phyloP scores from a whole-genome alignment of 2,888 invertebrate genomes.

The Drosophila paramelanica region DNA sequence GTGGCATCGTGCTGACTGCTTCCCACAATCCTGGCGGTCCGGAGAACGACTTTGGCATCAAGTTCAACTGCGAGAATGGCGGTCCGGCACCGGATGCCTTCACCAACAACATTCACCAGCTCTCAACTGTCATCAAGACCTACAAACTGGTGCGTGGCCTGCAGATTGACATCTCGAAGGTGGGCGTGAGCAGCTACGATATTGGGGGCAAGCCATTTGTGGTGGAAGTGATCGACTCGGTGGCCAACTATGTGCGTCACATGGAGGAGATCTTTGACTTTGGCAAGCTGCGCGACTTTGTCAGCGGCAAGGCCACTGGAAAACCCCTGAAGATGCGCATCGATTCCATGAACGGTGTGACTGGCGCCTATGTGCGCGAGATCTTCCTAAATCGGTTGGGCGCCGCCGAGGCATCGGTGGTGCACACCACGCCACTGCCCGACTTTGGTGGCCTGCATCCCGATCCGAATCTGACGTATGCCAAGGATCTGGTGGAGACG shows the following conservation, averaged over 20 bases:
- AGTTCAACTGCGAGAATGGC: slow-evolving; percentile 98
- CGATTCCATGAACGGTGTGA: slow-evolving; percentile 98
- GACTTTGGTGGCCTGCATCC: slow-evolving; percentile 99
- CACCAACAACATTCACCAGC: slow-evolving; percentile 94
- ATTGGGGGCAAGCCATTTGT: slow-evolving; percentile 88
- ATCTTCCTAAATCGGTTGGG: slow-evolving; percentile 95
- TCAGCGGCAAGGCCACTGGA: slow-evolving; percentile 89
- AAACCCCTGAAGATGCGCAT: slow-evolving; percentile 94
- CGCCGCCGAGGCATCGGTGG: slow-evolving; percentile 89
- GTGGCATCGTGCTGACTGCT: slow-evolving; percentile 98
- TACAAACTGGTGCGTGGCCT: slow-evolving; percentile 93
- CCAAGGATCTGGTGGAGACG: slow-evolving; percentile 90
- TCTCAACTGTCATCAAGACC: slow-evolving; percentile 91
- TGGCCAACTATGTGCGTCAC: slow-evolving; percentile 93
- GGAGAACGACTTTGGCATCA: slow-evolving; percentile 98
- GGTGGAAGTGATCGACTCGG: slow-evolving; percentile 96
- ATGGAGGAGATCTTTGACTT: slow-evolving; percentile 99
- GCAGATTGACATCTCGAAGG: slow-evolving; percentile 90
- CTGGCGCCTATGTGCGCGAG: slow-evolving; percentile 96
- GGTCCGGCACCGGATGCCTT: slow-evolving; percentile 97
- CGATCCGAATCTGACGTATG: slow-evolving; percentile 98
- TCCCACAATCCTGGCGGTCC: slow-evolving; percentile 99
- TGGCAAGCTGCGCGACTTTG: slow-evolving; percentile 89
- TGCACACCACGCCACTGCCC: slow-evolving; percentile 92
- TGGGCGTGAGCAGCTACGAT: slow-evolving; percentile 89